phyloP scores from a whole-genome alignment of 2,113 vertebrate genomes.

The Anthoscopus minutus region DNA sequence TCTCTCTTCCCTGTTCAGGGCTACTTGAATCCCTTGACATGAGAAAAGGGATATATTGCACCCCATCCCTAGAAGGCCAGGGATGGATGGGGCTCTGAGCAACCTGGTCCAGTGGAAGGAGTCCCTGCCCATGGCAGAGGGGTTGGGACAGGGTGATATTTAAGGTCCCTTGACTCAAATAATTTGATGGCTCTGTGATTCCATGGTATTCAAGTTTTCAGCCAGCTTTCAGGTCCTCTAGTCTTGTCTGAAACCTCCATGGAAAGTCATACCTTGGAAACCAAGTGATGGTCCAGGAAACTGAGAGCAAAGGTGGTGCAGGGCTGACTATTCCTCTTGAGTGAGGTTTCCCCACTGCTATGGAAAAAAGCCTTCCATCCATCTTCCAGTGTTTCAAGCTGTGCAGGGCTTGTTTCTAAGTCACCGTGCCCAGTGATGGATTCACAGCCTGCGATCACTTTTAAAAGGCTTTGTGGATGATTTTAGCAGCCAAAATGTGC shows the following conservation, averaged over 20 bases:
- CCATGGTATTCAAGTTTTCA: not conserved
- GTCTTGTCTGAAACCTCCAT: not conserved
- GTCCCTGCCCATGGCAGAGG: not conserved
- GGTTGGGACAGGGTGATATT: not conserved
- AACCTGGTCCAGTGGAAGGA: not conserved
- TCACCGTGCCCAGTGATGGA: accelerated
- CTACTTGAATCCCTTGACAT: not conserved
- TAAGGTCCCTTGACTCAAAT: not conserved
- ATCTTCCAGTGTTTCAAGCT: not conserved
- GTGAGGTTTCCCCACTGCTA: not conserved
- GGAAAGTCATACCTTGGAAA: not conserved
- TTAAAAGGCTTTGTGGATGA: not conserved
- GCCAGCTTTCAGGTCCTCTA: not conserved
- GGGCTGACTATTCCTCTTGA: not conserved
- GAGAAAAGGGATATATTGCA: not conserved
- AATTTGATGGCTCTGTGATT: not conserved
- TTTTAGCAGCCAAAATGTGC: constrained; percentile 25
- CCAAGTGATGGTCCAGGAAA: not conserved
- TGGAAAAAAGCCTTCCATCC: not conserved
- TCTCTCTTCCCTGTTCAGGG: not conserved
- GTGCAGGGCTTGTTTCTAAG: not conserved
- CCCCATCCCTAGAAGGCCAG: not conserved
- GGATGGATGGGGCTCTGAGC: not conserved
- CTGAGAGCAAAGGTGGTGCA: not conserved
- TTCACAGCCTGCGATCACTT: not conserved